Conservation (phyloP, 2,888 invertebrate genomes). For the Glyphotaelius pellucidus region DNA sequence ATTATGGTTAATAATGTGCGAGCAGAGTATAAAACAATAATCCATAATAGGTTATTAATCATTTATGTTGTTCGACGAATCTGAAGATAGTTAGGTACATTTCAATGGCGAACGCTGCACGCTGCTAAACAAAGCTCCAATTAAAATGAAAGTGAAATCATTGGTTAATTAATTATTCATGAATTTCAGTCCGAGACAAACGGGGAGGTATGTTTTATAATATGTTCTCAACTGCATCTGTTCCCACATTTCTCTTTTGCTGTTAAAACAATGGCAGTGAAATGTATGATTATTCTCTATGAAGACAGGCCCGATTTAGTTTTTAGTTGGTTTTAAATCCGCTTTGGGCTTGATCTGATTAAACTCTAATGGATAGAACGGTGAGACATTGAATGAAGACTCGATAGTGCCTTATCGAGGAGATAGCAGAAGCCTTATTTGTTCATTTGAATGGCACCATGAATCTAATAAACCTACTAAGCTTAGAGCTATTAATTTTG, state of each 20-base stretch:
- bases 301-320: conserved; percentile 61
- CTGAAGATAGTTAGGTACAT: background rate
- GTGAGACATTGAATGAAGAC: conserved; percentile 46
- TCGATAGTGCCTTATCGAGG: conserved; percentile 16
- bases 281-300: conserved; percentile 62
- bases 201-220: conserved; percentile 35
- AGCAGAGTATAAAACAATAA: background rate
- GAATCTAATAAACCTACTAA: conserved; percentile 19
- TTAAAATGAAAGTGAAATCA: conserved; percentile 57
- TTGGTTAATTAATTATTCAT: conserved; percentile 55
- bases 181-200: background rate
- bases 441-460: conserved; percentile 39
- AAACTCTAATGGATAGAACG: conserved; percentile 19
- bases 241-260: conserved; percentile 65
- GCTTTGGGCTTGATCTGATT: conserved; percentile 49
- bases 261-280: conserved; percentile 63
- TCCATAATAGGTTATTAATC: background rate
- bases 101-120: background rate
- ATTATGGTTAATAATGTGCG: background rate
- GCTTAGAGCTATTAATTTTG: background rate
- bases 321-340: conserved; percentile 59
- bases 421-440: conserved; percentile 6
- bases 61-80: background rate
- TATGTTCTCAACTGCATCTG: conserved; percentile 40
- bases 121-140: conserved; percentile 17